These are phyloP conservation scores for Sericinus montela DNA, from an alignment of 2,888 invertebrate species.

Conservation along the genomic window DNA sequence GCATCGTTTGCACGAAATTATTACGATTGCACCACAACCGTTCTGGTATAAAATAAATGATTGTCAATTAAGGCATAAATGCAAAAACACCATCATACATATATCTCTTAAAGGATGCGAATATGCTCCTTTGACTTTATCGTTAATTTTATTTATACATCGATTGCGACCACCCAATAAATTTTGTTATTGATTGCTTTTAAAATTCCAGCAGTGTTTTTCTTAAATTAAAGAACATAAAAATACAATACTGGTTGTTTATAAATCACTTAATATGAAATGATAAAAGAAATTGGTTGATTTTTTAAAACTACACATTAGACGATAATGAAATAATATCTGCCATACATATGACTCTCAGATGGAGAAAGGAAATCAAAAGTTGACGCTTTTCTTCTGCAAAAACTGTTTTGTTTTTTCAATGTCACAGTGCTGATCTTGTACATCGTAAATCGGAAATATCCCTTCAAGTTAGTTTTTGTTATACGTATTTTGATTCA, in stretches of 20 bases:
- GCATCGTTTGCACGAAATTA: constrained; percentile 7
- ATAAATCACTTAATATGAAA: background rate
- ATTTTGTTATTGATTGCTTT: constrained; percentile 11
- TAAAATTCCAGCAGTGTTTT: background rate
- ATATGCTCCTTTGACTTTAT: constrained; percentile 10
- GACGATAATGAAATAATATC: too few relatives aligned
- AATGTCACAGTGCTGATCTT: too few relatives aligned
- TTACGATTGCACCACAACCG: constrained; percentile 1
- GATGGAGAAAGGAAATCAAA: too few relatives aligned
- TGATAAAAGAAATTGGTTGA: too few relatives aligned
- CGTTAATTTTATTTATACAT: constrained; percentile 11
- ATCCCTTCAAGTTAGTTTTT: too few relatives aligned
- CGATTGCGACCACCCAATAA: constrained; percentile 16
- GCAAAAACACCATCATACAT: too few relatives aligned
- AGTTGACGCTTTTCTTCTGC: too few relatives aligned
- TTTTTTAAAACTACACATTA: too few relatives aligned
- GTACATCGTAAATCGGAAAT: too few relatives aligned
- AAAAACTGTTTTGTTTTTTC: too few relatives aligned
- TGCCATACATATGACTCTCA: too few relatives aligned
- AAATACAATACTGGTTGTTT: background rate
- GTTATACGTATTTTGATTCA: constrained; percentile 22
- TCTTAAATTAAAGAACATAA: background rate
- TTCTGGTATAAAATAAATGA: constrained; percentile 12
- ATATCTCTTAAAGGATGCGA: background rate
- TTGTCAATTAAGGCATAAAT: constrained; percentile 13